These are phyloP conservation scores for Idaea biselata DNA, from an alignment of 2,888 invertebrate species.

Conservation along the genomic window DNA sequence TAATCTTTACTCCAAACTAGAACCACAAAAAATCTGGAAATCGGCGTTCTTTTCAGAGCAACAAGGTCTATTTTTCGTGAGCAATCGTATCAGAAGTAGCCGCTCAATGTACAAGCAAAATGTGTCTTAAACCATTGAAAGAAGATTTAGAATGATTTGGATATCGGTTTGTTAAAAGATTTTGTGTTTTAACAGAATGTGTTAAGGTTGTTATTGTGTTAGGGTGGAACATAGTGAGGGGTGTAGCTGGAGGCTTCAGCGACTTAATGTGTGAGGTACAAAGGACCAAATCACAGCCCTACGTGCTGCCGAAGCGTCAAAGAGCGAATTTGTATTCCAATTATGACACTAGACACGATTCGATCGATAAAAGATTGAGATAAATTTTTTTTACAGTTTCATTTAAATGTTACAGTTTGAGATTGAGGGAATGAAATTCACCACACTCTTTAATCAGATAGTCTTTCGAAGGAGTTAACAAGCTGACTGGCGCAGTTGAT, in stretches of 20 bases:
- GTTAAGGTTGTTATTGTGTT: conserved; percentile 46
- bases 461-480: no score
- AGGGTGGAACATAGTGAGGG: conserved; percentile 40
- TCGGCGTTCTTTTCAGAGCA: conserved; percentile 36
- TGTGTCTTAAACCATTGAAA: conserved; percentile 25
- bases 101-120: conserved; percentile 16
- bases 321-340: conserved; percentile 79
- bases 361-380: conserved; percentile 40
- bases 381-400: conserved; percentile 23
- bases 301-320: conserved; percentile 66
- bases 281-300: conserved; percentile 79
- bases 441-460: conserved; percentile 2
- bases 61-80: conserved; percentile 43
- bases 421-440: neutral
- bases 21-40: conserved; percentile 33
- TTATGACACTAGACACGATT: conserved; percentile 64
- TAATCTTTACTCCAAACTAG: conserved; percentile 55
- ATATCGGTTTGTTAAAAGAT: conserved; percentile 11
- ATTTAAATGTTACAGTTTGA: neutral
- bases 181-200: conserved; percentile 25
- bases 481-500: no score
- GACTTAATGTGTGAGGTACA: conserved; percentile 79
- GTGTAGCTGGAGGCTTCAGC: conserved; percentile 67
- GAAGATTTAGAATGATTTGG: conserved; percentile 27
- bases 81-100: conserved; percentile 8